These are phyloP conservation scores for Polietes domitor DNA, from an alignment of 2,888 invertebrate genomes.

Conservation along the genomic window DNA sequence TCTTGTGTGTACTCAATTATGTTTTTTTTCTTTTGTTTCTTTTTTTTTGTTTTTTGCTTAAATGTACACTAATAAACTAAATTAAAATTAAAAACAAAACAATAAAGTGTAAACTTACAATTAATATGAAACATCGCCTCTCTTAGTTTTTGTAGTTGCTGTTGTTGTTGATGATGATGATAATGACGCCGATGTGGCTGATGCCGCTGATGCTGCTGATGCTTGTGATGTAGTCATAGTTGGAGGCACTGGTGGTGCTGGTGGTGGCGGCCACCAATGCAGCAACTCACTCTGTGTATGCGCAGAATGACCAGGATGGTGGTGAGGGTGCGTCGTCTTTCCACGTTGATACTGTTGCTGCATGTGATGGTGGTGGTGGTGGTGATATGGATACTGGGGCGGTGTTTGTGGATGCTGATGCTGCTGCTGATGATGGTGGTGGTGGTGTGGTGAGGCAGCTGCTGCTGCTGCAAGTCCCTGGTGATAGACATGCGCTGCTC, in stretches of 20 bases:
- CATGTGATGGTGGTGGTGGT: conserved; percentile 61
- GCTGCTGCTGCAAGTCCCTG: conserved; percentile 65
- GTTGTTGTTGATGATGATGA: conserved; percentile 50
- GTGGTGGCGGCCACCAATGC: conserved; percentile 64
- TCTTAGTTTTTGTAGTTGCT: conserved; percentile 72
- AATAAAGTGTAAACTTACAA: conserved; percentile 59
- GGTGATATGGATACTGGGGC: conserved; percentile 71
- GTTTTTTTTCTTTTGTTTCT: conserved; percentile 2
- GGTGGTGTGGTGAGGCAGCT: conserved; percentile 68
- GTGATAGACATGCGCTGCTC: conserved; percentile 63
- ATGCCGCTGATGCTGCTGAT: conserved; percentile 41
- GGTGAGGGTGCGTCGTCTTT: conserved; percentile 60
- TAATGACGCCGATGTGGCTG: conserved; percentile 14
- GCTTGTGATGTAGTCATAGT: conserved; percentile 50
- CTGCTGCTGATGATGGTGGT: conserved; percentile 71
- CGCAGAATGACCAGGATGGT: conserved; percentile 60
- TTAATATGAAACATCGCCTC: conserved; percentile 78
- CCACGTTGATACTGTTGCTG: conserved; percentile 71
- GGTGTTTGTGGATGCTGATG: conserved; percentile 69
- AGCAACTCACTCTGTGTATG: conserved; percentile 58
- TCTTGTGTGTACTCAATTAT: conserved; percentile 18
- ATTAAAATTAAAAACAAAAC: conserved; percentile 39
- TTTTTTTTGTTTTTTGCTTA: conserved; percentile 34
- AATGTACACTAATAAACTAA: conserved; percentile 64
- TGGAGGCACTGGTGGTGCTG: conserved; percentile 57